These are phyloP conservation scores for Phoxinus phoxinus DNA, from an alignment of 2,113 vertebrate genomes.

Conservation along the genomic window DNA sequence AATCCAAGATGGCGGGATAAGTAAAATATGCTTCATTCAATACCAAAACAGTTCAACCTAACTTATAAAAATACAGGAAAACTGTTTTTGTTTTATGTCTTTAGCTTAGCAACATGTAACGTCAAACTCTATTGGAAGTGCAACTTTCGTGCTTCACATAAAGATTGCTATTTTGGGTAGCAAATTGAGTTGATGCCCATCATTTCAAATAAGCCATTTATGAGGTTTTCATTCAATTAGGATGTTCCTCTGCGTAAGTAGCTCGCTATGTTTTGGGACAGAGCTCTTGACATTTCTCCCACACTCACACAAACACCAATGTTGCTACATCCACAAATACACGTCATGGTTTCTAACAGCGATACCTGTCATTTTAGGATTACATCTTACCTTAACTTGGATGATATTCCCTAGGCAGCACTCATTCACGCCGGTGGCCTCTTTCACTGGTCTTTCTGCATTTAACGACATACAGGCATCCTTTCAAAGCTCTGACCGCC, in stretches of 20 bases:
- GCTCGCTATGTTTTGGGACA: not conserved
- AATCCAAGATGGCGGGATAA: not conserved
- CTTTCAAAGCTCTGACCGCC: not conserved
- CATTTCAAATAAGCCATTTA: not conserved
- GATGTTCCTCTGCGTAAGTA: not conserved
- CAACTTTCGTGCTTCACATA: not conserved
- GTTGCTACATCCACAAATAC: not conserved
- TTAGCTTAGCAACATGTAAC: not conserved
- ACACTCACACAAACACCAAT: constrained; percentile 1
- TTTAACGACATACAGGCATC: not conserved
- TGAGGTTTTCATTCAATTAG: not conserved
- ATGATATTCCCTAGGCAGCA: not conserved
- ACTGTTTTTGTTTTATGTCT: not conserved
- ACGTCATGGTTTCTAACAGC: not conserved
- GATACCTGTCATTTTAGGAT: not conserved
- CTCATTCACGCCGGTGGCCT: not conserved
- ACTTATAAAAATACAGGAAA: not conserved
- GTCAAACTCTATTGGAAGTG: not conserved
- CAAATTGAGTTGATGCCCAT: not conserved
- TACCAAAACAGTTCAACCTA: not conserved
- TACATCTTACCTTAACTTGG: not conserved
- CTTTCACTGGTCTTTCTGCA: not conserved
- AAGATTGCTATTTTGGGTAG: not conserved
- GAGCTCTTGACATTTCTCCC: not conserved
- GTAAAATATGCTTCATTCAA: not conserved